Conservation (phyloP, 1,140 invertebrate species). For the Bombus huntii region DNA sequence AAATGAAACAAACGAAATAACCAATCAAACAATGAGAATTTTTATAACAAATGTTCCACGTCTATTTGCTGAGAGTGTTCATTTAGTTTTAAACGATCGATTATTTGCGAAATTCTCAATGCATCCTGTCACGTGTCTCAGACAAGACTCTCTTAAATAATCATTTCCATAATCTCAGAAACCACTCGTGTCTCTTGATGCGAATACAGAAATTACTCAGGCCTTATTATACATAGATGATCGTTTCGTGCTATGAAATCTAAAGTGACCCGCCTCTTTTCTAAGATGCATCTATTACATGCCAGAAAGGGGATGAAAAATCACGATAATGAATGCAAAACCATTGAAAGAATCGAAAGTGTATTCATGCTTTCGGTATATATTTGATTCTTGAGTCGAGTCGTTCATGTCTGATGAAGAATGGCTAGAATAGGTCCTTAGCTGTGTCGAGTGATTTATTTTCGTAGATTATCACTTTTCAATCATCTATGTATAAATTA, state of each 20-base stretch:
- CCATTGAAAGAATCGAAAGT: no score
- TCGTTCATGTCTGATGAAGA: no score
- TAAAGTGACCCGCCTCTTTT: neutral
- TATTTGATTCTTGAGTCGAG: no score
- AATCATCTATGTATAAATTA: neutral
- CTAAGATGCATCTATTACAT: no score
- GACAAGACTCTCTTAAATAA: conserved; percentile 1
- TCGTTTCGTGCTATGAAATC: neutral
- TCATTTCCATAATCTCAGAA: conserved; percentile 12
- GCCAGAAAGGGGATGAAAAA: neutral
- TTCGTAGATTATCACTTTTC: no score
- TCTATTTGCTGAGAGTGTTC: neutral
- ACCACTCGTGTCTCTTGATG: neutral
- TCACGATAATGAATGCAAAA: neutral
- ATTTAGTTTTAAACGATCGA: neutral
- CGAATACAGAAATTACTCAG: neutral
- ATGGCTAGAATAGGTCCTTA: no score
- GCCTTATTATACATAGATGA: neutral
- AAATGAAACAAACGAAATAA: neutral
- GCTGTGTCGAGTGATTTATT: no score
- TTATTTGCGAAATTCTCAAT: conserved; percentile 10
- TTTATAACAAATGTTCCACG: neutral
- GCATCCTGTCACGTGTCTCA: neutral
- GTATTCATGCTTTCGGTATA: no score
- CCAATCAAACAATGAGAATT: neutral